Conservation (phyloP, 2,888 invertebrate species). For the Hirtodrosophila trivittata region DNA sequence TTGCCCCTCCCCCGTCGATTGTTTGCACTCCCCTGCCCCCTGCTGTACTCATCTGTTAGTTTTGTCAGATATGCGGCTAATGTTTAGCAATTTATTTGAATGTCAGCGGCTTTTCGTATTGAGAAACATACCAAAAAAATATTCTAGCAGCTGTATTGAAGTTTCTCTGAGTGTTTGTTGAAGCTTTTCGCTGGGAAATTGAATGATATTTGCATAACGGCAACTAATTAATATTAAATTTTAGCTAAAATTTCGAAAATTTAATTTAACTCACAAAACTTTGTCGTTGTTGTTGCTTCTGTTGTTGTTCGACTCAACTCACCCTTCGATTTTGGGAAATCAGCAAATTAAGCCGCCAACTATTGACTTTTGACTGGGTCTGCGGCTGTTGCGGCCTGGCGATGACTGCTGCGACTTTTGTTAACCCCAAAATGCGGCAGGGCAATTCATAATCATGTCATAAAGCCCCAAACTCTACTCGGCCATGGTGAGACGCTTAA, state of each 20-base stretch:
- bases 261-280: slow-evolving; percentile 65
- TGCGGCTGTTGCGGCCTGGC: slow-evolving; percentile 38
- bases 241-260: slow-evolving; percentile 64
- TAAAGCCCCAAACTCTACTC: slow-evolving; percentile 56
- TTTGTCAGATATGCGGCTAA: slow-evolving; percentile 59
- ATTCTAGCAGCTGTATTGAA: slow-evolving; percentile 2
- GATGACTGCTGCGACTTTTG: slow-evolving; percentile 67
- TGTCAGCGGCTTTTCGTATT: slow-evolving; percentile 65
- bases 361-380: slow-evolving; percentile 71
- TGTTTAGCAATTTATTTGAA: slow-evolving; percentile 76
- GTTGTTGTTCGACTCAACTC: too few relatives aligned
- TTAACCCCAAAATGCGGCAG: slow-evolving; percentile 57
- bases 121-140: slow-evolving; percentile 3
- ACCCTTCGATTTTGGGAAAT: too few relatives aligned
- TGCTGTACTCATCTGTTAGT: slow-evolving; percentile 58
- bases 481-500: slow-evolving; percentile 76
- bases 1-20: slow-evolving; percentile 28
- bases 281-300: slow-evolving; percentile 10
- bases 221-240: slow-evolving; percentile 77
- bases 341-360: slow-evolving; percentile 54
- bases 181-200: too few relatives aligned
- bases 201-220: too few relatives aligned
- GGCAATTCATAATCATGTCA: slow-evolving; percentile 80
- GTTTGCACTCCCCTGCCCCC: slow-evolving; percentile 25
- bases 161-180: not conserved